These are phyloP conservation scores for Gorsachius magnificus DNA, from an alignment of 2,797 vertebrate genomes.

Conservation along the genomic window DNA sequence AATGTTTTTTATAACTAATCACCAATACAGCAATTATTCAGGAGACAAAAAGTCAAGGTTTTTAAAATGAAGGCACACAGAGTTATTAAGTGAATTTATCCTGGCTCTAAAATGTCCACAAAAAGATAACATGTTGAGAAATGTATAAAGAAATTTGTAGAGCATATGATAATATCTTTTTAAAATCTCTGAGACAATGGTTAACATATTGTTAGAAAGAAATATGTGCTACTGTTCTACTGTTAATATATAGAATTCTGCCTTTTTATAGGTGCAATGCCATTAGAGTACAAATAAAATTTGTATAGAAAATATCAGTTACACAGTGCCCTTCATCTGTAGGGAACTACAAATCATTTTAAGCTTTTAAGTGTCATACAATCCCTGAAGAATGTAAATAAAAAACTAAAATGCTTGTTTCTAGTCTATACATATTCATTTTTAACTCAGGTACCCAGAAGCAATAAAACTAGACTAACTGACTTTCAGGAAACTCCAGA, in stretches of 20 bases:
- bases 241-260: conserved; percentile 4
- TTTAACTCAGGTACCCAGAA: not conserved
- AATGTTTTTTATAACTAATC: not conserved
- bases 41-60: not conserved
- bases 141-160: not conserved
- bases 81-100: conserved; percentile 23
- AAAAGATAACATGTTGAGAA: not conserved
- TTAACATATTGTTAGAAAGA: not conserved
- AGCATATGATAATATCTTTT: not conserved
- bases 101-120: not conserved
- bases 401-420: not conserved
- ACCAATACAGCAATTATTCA: conserved; percentile 5
- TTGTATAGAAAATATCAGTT: not conserved
- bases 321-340: not conserved
- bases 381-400: not conserved
- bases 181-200: not conserved
- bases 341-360: conserved; percentile 5
- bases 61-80: not conserved
- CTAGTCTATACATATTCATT: not conserved
- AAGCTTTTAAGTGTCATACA: conserved; percentile 4
- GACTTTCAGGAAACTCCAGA: conserved; percentile 2
- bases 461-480: not conserved
- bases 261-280: not conserved
- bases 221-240: not conserved
- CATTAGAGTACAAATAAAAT: not conserved